Evolutionary conservation across 2,113 vertebrate genomes (phyloP), one percentile per base, ranked within the genome.

Genomic region (Eonycteris spelaea): DNA sequence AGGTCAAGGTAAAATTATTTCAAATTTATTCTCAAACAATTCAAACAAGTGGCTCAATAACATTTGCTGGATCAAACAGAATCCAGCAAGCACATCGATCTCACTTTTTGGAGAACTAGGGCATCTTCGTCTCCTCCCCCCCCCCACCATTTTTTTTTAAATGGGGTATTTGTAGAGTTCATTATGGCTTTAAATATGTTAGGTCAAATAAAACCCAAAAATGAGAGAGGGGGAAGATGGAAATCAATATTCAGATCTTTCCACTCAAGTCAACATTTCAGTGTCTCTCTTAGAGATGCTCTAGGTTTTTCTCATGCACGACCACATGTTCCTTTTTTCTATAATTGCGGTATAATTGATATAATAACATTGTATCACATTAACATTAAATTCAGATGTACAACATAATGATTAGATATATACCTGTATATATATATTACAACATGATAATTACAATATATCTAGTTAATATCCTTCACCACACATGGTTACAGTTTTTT

Each of bases 1-100:
- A 88, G 33, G 92, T 96, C 94, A 91, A 74, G 14, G 90, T 68
- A 86, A 90, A 93, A 84, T 82, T 91, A 61, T 48, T 93, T 91
- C 84, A 65, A 86, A 94, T 61, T 89, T n/a, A 70, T 38, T 65
- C 96, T 79, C 38, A 93, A 86, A 68, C 57, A 85, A 40, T 71
- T 90, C 35, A 59, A 74, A 86, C 30, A 75, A 38, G 38, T 38
- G 24, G 24, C 11, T 73, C 48, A 35, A 33, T 63, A 86, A 70
- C 38, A 86, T 82, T 68, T 65, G 40, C 55, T 89, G 74, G 93
- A 93, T 68, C 16, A 38, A 73, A 91, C 22, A 86, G 65, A 92
- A 80, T 30, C 33, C 26, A 61, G 55, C 5, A 82, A 82, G 19
- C 3, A 22, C 12, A 21, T 61, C 7, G 40, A 51, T 33, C 28